Conservation (phyloP, 1,140 invertebrate species). For the Druon quercuslanigerum region DNA sequence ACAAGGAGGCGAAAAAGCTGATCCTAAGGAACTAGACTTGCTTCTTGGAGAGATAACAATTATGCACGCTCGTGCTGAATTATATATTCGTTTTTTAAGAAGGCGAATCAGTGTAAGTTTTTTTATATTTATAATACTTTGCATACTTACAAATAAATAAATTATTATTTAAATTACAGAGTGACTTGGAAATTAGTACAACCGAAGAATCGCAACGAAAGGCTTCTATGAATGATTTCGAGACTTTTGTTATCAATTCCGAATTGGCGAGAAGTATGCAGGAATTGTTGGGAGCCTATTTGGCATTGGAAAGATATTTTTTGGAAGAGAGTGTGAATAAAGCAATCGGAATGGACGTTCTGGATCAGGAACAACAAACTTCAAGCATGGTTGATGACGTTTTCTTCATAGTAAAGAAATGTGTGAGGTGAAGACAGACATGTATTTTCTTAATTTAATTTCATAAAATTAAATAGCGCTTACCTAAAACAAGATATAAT, state of each 20-base stretch:
- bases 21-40: conserved; percentile 92
- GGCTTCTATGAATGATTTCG: conserved; percentile 78
- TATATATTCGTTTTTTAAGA: conserved; percentile 93
- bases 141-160: background rate
- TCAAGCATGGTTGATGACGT: conserved; percentile 98
- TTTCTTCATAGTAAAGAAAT: conserved; percentile 98
- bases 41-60: conserved; percentile 93
- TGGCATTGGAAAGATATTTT: conserved; percentile 96
- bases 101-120: conserved; percentile 83
- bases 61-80: conserved; percentile 91
- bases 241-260: conserved; percentile 84
- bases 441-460: conserved; percentile 30
- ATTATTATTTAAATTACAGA: conserved; percentile 71
- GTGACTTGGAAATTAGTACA: conserved; percentile 82
- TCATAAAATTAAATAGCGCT: conserved; percentile 27
- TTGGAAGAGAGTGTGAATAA: conserved; percentile 97
- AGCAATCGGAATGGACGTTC: conserved; percentile 90
- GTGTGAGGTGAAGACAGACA: conserved; percentile 83
- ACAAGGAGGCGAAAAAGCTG: conserved; percentile 78
- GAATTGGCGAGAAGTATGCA: conserved; percentile 91
- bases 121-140: background rate
- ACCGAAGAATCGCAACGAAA: conserved; percentile 76
- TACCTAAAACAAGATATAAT: background rate
- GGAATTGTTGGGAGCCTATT: conserved; percentile 92
- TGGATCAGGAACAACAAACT: conserved; percentile 83